A percentile compares a stretch with the other conserved stretches of the same genome.
These are phyloP conservation scores for Pseudorectes ferrugineus DNA, from an alignment of 2,113 vertebrate species.

Conservation along the genomic window DNA sequence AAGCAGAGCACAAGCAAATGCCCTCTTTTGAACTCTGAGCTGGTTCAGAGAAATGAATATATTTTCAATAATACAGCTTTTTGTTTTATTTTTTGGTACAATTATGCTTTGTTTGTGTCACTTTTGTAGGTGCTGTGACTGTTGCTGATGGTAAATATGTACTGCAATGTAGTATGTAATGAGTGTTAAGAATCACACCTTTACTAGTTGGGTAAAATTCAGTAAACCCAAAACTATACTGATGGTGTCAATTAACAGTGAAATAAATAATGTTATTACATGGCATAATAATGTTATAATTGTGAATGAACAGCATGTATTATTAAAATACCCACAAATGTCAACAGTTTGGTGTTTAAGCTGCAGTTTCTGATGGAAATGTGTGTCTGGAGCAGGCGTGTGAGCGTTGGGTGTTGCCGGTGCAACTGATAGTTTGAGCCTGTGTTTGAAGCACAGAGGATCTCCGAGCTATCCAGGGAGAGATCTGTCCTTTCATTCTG, in stretches of 20 bases:
- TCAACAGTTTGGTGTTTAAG: not conserved
- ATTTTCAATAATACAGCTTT: not conserved
- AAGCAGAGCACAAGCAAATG: not conserved
- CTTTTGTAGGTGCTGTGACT: not conserved
- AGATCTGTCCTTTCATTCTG: not conserved
- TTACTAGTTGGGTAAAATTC: not conserved
- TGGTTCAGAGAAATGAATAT: not conserved
- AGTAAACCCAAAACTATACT: not conserved
- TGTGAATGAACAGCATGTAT: not conserved
- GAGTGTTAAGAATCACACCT: not conserved
- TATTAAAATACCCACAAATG: not conserved
- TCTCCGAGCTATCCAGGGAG: not conserved
- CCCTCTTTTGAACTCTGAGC: not conserved
- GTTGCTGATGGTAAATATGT: not conserved
- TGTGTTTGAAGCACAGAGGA: not conserved
- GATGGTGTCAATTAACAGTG: not conserved
- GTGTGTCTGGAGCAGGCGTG: not conserved
- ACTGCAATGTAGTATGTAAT: not conserved
- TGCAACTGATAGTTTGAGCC: not conserved
- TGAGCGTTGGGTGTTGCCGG: accelerated
- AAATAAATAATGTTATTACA: not conserved
- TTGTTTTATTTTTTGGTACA: not conserved
- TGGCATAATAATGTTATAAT: not conserved
- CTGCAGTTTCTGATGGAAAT: not conserved
- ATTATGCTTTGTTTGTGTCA: not conserved